These are phyloP conservation scores for Megalopta genalis DNA, from an alignment of 1,140 invertebrate species.

Conservation along the genomic window DNA sequence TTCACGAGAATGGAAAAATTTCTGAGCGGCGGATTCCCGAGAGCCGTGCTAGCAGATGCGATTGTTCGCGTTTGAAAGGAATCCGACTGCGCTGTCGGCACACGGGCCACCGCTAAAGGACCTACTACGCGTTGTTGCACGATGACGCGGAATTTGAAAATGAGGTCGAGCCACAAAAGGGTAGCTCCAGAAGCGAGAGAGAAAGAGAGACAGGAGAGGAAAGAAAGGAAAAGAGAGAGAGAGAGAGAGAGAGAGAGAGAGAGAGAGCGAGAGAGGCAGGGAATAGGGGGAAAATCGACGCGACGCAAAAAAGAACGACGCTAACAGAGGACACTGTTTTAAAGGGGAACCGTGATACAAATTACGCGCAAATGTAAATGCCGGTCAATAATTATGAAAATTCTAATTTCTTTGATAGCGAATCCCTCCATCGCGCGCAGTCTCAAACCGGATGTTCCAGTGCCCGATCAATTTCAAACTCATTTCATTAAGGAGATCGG, in stretches of 20 bases:
- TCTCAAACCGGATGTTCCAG: neutral
- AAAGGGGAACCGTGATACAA: constrained; percentile 9
- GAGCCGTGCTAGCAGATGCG: neutral
- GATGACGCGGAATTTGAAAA: constrained; percentile 28
- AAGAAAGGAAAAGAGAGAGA: neutral
- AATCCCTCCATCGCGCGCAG: neutral
- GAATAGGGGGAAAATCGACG: neutral
- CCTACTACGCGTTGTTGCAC: constrained; percentile 23
- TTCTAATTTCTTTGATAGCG: neutral
- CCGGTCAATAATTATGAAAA: neutral
- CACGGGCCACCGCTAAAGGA: neutral
- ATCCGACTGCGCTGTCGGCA: neutral
- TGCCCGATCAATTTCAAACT: constrained; percentile 57
- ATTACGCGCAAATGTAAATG: neutral
- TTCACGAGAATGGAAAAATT: constrained; percentile 21
- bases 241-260: neutral
- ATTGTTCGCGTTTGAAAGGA: constrained; percentile 30
- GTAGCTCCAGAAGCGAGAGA: neutral
- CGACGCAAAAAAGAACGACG: neutral
- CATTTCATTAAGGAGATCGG: constrained; percentile 59
- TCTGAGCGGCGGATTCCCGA: neutral
- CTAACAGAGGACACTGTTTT: neutral
- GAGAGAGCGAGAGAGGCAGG: neutral
- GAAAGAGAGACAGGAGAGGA: neutral
- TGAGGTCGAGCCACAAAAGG: constrained; percentile 1